A percentile compares a stretch with the other conserved stretches of the same genome.
phyloP scores from a whole-genome alignment of 2,797 vertebrate species.

The Sphaeramia orbicularis region DNA sequence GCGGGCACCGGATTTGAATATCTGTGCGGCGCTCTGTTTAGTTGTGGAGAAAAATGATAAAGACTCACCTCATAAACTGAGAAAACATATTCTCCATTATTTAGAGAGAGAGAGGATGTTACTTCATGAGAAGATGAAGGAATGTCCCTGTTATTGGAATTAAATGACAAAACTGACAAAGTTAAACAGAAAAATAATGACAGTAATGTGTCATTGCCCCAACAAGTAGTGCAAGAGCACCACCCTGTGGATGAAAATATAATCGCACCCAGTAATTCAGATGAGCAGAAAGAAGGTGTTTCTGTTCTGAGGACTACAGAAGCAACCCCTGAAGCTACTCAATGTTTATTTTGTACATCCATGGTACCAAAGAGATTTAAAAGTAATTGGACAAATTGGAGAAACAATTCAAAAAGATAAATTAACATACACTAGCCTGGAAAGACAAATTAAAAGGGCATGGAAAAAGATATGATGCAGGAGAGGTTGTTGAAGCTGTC shows the following conservation, averaged over 20 bases:
- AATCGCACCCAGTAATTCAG: background rate
- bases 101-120: background rate
- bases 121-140: background rate
- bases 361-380: slow-evolving; percentile 3
- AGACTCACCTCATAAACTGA: background rate
- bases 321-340: background rate
- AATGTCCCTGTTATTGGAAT: background rate
- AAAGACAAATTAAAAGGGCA: slow-evolving; percentile 1
- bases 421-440: background rate
- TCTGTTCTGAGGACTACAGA: background rate
- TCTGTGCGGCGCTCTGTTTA: background rate
- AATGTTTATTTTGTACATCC: background rate
- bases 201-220: too few relatives aligned
- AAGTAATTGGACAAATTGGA: slow-evolving; percentile 1
- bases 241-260: background rate
- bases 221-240: background rate
- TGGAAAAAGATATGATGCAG: slow-evolving; percentile 6
- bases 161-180: background rate
- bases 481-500: slow-evolving; percentile 1
- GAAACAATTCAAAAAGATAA: slow-evolving; percentile 1
- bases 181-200: background rate
- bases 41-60: background rate
- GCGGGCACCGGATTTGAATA: background rate
- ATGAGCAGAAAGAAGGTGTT: background rate
- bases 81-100: background rate